phyloP scores from a whole-genome alignment of 23 tunicate genomes.

The Ciona savignyi region DNA sequence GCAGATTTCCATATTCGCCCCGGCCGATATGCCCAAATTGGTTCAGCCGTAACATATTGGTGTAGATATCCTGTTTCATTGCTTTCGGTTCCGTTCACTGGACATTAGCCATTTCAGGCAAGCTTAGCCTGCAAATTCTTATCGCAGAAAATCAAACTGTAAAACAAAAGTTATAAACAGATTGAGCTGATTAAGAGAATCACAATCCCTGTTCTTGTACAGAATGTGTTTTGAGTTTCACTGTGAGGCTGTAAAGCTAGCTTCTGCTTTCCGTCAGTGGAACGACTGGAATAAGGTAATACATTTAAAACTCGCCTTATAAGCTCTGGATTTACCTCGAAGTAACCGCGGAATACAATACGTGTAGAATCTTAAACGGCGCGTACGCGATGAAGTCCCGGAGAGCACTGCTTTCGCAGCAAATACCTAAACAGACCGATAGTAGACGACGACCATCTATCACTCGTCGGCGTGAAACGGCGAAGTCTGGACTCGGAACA shows the following conservation, averaged over 20 bases:
- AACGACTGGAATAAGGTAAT: background rate
- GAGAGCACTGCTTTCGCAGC: background rate
- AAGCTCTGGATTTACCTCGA: background rate
- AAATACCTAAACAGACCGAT: conserved; percentile 1
- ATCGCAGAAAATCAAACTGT: no score
- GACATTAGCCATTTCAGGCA: background rate
- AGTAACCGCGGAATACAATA: background rate
- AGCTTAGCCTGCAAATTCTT: background rate
- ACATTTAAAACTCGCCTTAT: background rate
- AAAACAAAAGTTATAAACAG: no score
- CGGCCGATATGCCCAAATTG: background rate
- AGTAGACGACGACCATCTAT: background rate
- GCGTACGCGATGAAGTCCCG: no score
- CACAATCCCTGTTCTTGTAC: no score
- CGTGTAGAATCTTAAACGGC: background rate
- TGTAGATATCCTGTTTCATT: background rate
- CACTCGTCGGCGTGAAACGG: background rate
- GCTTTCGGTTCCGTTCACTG: background rate
- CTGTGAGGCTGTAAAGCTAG: background rate
- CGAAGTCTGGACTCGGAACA: background rate
- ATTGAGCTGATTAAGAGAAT: no score
- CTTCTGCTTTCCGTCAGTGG: background rate
- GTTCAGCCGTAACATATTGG: background rate
- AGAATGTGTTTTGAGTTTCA: no score
- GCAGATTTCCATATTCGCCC: background rate